Base-by-base conservation (phyloP, 2,113 vertebrate genomes). In the Nycticebus coucang region DNA sequence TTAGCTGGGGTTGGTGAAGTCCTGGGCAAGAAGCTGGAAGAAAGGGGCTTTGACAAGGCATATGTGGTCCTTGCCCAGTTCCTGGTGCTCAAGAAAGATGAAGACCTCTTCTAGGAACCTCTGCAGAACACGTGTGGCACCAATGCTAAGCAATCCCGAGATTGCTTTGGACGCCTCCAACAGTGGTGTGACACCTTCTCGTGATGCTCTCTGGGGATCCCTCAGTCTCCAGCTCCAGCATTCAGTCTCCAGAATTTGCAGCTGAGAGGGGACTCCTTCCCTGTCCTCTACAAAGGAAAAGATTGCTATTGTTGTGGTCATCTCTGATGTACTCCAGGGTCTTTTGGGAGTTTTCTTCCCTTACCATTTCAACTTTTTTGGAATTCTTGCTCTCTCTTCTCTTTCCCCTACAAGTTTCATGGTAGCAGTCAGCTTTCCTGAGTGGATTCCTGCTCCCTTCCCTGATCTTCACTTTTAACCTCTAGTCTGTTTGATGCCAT, bases 111-210 rank as follows among this genome's bases (percentile, higher is more conserved):
- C 97, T 98, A 98, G 89, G 99, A 99, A 59, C 99, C 99, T 99
- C 97, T 99, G 94, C 99, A 99, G 91, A 99, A 99, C 89, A 98
- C 98, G 0, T 99, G 99, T 9, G 98, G 98, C 0, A 99, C 99
- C 53, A 99, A 99, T 4, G 55, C 95, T 75, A 99, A 99, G 98
- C 99, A 99, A 97, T 99, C 99, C 91, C 98, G 98, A 50, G 99
- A 99, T 97, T 99, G 99, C 98, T 99, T 97, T 9, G 97, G 98
- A 87, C 99, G 99, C 95, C 98, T 99, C 24, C 98, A 98, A 87
- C 99, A 99, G 95, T 99, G 99, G 99, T 99, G 99, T 6, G 99
- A 99, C 0, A 99, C 99, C 92, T 99, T 99, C 98, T 98, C 99
- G 98, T 99, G 98, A 98, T 93, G 41, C 41, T 22, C 13, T 45